Conservation (phyloP, 2,113 vertebrate species). For the Xenus cinereus region DNA sequence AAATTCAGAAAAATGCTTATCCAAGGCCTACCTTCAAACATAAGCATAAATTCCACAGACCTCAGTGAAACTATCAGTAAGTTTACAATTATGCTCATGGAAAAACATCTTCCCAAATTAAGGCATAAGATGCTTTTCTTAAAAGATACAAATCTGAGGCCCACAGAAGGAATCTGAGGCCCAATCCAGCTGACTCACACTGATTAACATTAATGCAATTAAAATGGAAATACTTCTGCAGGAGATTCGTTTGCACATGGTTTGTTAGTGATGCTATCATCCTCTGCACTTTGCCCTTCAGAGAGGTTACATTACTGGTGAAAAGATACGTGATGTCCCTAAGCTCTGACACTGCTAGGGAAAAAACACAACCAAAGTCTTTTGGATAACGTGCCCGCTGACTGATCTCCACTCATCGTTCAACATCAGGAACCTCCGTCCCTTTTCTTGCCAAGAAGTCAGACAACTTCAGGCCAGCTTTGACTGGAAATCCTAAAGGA, state of each 20-base stretch:
- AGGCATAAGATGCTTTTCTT: neutral
- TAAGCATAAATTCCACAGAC: neutral
- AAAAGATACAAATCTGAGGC: neutral
- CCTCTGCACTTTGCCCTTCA: neutral
- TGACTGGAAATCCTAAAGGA: neutral
- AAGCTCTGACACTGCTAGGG: neutral
- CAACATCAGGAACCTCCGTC: neutral
- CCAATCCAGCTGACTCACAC: neutral
- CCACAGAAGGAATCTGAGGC: neutral
- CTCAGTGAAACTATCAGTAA: neutral
- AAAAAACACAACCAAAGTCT: neutral
- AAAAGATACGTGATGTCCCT: neutral
- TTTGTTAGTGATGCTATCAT: neutral
- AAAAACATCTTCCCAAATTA: neutral
- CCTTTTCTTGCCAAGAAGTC: neutral
- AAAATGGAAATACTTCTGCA: neutral
- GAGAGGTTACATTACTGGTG: neutral
- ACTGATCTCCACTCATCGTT: neutral
- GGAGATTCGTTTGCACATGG: neutral
- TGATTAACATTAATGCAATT: neutral
- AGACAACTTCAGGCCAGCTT: neutral
- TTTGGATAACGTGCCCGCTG: accelerated
- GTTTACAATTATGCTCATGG: neutral
- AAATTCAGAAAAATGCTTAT: neutral
- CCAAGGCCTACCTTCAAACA: neutral